Conservation (phyloP, 1,140 invertebrate genomes). For the Drosophila navojoa region DNA sequence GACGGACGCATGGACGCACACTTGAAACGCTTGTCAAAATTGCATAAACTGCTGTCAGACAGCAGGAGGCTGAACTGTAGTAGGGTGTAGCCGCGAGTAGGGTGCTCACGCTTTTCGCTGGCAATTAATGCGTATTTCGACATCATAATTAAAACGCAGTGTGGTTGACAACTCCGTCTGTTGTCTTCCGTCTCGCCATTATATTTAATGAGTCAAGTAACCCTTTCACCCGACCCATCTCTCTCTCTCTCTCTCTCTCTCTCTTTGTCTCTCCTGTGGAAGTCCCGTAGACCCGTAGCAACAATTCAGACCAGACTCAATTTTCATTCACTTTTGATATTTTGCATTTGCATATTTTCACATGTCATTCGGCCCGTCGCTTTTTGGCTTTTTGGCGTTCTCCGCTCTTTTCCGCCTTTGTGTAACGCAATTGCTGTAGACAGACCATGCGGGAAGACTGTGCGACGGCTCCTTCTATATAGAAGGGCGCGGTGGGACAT, state of each 20-base stretch:
- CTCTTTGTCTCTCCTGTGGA: background rate
- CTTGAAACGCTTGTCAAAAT: slow-evolving; percentile 79
- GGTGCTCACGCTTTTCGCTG: slow-evolving; percentile 60
- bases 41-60: slow-evolving; percentile 68
- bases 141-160: slow-evolving; percentile 77
- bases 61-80: slow-evolving; percentile 28
- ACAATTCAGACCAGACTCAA: slow-evolving; percentile 57
- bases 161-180: slow-evolving; percentile 63
- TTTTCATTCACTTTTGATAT: slow-evolving; percentile 78
- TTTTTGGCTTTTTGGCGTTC: slow-evolving; percentile 70
- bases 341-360: slow-evolving; percentile 78
- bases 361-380: slow-evolving; percentile 67
- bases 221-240: background rate
- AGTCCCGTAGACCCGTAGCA: slow-evolving; percentile 30
- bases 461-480: too few species aligned
- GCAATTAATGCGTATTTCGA: slow-evolving; percentile 81
- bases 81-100: slow-evolving; percentile 13
- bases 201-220: slow-evolving; percentile 68
- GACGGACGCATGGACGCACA: slow-evolving; percentile 68
- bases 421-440: slow-evolving; percentile 63
- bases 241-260: too few species aligned
- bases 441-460: slow-evolving; percentile 48
- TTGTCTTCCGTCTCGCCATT: slow-evolving; percentile 71
- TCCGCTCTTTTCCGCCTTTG: slow-evolving; percentile 63
- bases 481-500: too few species aligned